Evolutionary conservation across 2,113 vertebrate genomes (phyloP), one percentile per base, ranked within the genome.

Genomic region (Hymenochirus boettgeri): DNA sequence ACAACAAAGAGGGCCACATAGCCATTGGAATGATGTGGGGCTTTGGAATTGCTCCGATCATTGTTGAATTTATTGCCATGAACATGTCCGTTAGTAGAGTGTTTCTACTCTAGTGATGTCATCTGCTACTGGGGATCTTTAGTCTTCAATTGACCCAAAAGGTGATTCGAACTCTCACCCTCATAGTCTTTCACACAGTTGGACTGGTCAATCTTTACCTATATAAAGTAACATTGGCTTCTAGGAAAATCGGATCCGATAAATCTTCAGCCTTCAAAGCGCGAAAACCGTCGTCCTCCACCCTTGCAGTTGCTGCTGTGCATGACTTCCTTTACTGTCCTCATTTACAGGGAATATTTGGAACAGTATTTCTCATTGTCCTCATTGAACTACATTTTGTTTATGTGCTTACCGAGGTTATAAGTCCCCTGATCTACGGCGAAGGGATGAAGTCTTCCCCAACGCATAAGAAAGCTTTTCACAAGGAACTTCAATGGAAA

Each of bases 391-490:
- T 79, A 77, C 17, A 35, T 79, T 9, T 24, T 66, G 17, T 75
- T 79, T 11, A 72, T 57, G 37, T 54, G 77, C 26, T 50, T 75
- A 1, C 72, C 77, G 1, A 60, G 73, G 54, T 74, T 4, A 58
- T 79, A 1, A 79, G 75, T 56, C 67, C 77, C 19, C 58, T 79
- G 2, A 67, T 79, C 19, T 79, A 79, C 54, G 77, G 0, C 35
- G 77, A 17, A 73, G 73, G 59, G 77, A 79, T 67, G 66, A 77
- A 45, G 65, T 57, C 23, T 76, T 75, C 21, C 35, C 3, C 52
- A 69, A 54, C 51, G 22, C n/a, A n/a, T n/a, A 6, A 57, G 57
- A 18, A 35, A 1, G 35, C 47, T 57, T 2, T 17, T 39, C 5
- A 45, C 42, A 45, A 7, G 22, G 45, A 45, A 13, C 15, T 12